A percentile compares a stretch with the other conserved stretches of the same genome.
phyloP scores from a whole-genome alignment of 2,113 vertebrate species.

The human region DNA sequence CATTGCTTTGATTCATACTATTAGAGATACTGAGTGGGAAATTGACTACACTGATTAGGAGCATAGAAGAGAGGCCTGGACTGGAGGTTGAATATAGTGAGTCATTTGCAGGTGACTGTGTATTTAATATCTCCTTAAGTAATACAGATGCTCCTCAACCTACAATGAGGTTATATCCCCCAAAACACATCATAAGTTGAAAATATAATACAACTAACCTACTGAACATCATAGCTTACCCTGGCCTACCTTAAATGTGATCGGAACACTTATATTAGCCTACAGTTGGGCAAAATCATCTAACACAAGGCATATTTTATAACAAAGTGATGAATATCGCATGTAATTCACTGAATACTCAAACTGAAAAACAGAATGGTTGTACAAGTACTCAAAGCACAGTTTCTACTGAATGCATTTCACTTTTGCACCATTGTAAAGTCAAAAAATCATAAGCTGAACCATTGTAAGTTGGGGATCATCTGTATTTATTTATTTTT shows the following conservation, averaged over 20 bases:
- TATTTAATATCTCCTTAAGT: neutral
- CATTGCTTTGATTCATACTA: neutral
- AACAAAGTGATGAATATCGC: neutral
- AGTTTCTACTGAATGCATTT: neutral
- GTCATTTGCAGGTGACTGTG: neutral
- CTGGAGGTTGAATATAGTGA: neutral
- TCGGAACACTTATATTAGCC: neutral
- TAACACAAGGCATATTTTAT: neutral
- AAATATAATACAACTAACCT: neutral
- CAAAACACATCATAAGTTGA: neutral
- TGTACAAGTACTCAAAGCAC: neutral
- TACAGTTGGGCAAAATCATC: neutral
- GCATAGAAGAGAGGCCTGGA: neutral
- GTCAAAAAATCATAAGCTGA: neutral
- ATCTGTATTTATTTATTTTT: neutral
- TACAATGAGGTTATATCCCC: neutral
- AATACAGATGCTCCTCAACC: neutral
- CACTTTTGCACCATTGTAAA: neutral
- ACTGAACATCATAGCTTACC: neutral
- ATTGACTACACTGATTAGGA: neutral
- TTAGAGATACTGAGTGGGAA: neutral
- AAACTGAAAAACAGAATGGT: neutral
- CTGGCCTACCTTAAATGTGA: neutral
- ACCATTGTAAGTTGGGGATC: neutral
- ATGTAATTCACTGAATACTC: neutral